A percentile compares a stretch with the other conserved stretches of the same genome.
Conservation (phyloP, 2,797 vertebrate genomes). For the Dromococcyx pavoninus region DNA sequence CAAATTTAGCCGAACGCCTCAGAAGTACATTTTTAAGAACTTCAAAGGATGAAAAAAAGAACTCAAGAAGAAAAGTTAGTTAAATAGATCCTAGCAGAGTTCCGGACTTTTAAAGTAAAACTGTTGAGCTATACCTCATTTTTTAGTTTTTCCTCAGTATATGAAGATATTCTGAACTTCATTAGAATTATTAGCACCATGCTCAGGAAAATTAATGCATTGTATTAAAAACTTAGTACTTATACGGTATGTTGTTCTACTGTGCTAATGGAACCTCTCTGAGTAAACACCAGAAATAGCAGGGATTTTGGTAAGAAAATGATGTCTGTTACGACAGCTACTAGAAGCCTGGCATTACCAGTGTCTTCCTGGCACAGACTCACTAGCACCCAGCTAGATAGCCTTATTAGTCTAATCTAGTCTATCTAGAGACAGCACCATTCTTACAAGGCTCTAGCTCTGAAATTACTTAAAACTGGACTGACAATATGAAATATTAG, state of each 20-base stretch:
- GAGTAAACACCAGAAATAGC: neutral
- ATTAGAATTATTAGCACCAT: neutral
- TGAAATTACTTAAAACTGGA: neutral
- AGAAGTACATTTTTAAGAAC: neutral
- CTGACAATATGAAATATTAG: fast-evolving
- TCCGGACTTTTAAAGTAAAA: neutral
- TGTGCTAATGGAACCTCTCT: neutral
- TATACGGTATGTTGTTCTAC: neutral
- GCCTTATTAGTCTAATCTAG: neutral
- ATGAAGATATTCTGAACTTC: neutral
- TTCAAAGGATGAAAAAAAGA: neutral
- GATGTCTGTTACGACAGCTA: neutral
- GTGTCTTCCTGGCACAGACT: neutral
- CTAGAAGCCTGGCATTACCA: neutral
- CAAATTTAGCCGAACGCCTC: neutral
- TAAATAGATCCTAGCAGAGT: neutral
- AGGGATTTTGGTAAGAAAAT: neutral
- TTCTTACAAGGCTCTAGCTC: neutral
- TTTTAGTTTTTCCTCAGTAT: neutral
- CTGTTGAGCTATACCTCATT: neutral
- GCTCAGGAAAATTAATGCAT: neutral
- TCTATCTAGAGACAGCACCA: neutral
- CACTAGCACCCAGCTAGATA: neutral
- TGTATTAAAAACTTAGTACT: neutral
- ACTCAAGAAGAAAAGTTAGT: neutral